phyloP scores from a whole-genome alignment of 92 coral and sea anemone genomes.

The Zoanthus sansibaricus region DNA sequence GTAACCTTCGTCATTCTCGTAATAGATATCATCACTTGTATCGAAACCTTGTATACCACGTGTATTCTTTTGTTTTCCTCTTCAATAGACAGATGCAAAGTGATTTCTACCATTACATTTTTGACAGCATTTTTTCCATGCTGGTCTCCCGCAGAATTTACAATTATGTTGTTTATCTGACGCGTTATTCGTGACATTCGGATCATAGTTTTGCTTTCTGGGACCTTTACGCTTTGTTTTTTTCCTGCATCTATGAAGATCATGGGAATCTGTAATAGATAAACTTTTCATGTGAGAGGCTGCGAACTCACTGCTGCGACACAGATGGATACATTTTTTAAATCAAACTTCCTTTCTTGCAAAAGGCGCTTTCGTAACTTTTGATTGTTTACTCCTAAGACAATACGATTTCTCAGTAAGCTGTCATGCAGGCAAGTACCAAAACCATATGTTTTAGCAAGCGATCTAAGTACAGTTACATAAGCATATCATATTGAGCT shows the following conservation, averaged over 20 bases:
- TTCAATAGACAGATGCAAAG: slow-evolving; percentile 58
- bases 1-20: slow-evolving; percentile 17
- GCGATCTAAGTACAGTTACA: too few species aligned
- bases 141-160: slow-evolving; percentile 63
- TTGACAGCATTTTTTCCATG: slow-evolving; percentile 56
- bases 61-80: slow-evolving; percentile 12
- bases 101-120: slow-evolving; percentile 64
- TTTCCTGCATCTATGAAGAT: slow-evolving; percentile 53
- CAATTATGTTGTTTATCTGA: background rate
- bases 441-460: too few species aligned
- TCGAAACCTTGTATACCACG: slow-evolving; percentile 20
- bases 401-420: too few species aligned
- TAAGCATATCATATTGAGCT: too few species aligned
- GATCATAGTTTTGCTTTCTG: slow-evolving; percentile 51
- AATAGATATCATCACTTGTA: slow-evolving; percentile 25
- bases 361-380: too few species aligned
- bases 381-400: too few species aligned
- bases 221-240: slow-evolving; percentile 47
- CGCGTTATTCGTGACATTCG: background rate
- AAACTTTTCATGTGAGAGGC: slow-evolving; percentile 57
- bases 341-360: too few species aligned
- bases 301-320: slow-evolving; percentile 45
- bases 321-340: too few species aligned
- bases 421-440: too few species aligned
- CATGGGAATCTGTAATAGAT: slow-evolving; percentile 59